Evolutionary conservation across 2,797 vertebrate genomes (phyloP), one percentile per base, ranked within the genome.

Genomic region (Orestias chungarensis): DNA sequence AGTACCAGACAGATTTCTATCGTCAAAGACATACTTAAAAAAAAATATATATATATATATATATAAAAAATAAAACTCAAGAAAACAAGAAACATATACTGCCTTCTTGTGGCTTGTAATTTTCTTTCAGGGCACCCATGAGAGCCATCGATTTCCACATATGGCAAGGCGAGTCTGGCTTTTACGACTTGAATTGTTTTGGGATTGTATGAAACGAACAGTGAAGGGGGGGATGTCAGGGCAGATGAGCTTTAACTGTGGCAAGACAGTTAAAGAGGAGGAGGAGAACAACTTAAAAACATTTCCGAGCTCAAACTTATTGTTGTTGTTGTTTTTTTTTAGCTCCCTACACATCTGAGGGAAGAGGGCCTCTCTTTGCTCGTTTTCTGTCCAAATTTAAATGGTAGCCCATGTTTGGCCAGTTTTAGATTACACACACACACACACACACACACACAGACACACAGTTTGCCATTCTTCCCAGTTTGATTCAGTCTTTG

Each of bases 141-240:
- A 86, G 91, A 92, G 85, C 88, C 82, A 81, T 91, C 83, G 76
- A 76, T 91, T 86, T 89, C 89, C 82, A 83, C 88, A 90, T 88
- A 89, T 91, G 90, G 86, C 85, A 83, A 82, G 74, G 71, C 52
- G 64, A 82, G 84, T 84, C 86, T 84, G 83, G 71, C 61, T 90
- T 91, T 91, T 89, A 93, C 86, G 82, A 76, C 87, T 71, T 74
- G 81, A 88, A 90, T 88, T 87, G 89, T 91, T 92, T 89, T 83
- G 87, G 79, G 88, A 85, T 82, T 75, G 79, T 91, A 82, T 87
- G 88, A 90, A 83, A 90, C 83, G 76, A 88, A 82, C 67, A 82
- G 88, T 31, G 55, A 31, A 3, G 84, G 86, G 76, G 80, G 90
- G n/a, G n/a, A n/a, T n/a, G n/a, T n/a, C n/a, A n/a, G n/a, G n/a